Base-by-base conservation (phyloP, 1,140 invertebrate genomes). In the Drosophila orosa region DNA sequence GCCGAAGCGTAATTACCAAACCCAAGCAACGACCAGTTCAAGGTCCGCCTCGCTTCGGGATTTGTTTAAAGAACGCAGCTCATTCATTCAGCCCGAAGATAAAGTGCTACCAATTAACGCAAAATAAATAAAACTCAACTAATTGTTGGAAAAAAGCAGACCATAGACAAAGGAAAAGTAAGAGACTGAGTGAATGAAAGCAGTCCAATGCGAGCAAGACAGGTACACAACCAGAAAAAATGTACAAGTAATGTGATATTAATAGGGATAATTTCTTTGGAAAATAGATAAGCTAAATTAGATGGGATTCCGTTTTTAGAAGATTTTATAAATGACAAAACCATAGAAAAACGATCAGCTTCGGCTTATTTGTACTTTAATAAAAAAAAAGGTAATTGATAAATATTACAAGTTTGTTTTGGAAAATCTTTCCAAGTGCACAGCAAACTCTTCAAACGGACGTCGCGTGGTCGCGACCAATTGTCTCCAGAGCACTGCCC, bases 41-140 rank as follows among this genome's bases (percentile, higher is more conserved):
- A 84, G 84, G 84, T 80, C 72, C 67, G 68, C 19, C 42, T 9
- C 33, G 45, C 29, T 65, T 22, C 37, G 73, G 84, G 80, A 84
- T 90, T 87, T 87, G 84, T 87, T 87, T 87, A 87, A 89, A 90
- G 75, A 89, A 89, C 84, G 65, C 78, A 62, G 80, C 89, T 89
- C 89, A 90, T 90, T 89, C 80, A 90, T 81, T 89, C 73, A 72
- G 63, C 75, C 83, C 56, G 68, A 90, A 90, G 89, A 90, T 90
- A 91, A 90, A 90, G 89, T 90, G 89, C 89, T 91, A 85, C 84
- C 89, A 90, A 90, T 90, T 90, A 90, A 90, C 89, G 89, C 83
- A 90, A 90, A 90, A 90, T 90, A 90, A 90, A 90, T 90, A 90
- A 90, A 90, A 90, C 89, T 85, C 83, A 82, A 90, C 89, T 90